phyloP scores from a whole-genome alignment of 2,113 vertebrate genomes.

The Callorhinus ursinus region DNA sequence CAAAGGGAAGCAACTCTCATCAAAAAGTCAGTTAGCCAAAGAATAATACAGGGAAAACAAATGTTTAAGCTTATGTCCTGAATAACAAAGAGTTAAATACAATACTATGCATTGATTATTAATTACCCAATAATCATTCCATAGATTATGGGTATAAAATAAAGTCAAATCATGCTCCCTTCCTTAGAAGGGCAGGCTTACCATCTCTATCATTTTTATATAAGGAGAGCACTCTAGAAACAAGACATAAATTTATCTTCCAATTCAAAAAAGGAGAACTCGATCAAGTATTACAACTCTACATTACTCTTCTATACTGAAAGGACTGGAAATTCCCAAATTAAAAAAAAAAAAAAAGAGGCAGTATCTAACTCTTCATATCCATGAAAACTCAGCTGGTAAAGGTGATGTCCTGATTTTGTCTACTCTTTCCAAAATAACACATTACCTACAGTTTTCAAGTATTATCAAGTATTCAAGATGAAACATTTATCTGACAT shows the following conservation, averaged over 20 bases:
- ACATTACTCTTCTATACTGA: background rate
- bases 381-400: background rate
- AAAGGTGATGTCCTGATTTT: background rate
- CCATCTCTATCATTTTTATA: background rate
- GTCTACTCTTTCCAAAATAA: background rate
- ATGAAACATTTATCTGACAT: background rate
- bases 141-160: background rate
- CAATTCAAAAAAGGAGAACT: background rate
- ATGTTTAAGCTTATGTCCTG: background rate
- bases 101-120: background rate
- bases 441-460: background rate
- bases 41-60: background rate
- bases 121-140: background rate
- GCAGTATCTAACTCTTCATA: background rate
- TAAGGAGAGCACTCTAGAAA: background rate
- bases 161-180: background rate
- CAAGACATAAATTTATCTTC: background rate
- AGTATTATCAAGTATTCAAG: background rate
- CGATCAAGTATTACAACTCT: background rate
- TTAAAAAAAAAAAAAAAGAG: background rate
- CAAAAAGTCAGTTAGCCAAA: background rate
- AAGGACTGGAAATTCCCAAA: background rate
- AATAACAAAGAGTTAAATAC: slow-evolving; percentile 11
- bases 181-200: background rate
- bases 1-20: background rate